Base-by-base conservation (phyloP, 2,888 invertebrate species). In the Hyles lineata region DNA sequence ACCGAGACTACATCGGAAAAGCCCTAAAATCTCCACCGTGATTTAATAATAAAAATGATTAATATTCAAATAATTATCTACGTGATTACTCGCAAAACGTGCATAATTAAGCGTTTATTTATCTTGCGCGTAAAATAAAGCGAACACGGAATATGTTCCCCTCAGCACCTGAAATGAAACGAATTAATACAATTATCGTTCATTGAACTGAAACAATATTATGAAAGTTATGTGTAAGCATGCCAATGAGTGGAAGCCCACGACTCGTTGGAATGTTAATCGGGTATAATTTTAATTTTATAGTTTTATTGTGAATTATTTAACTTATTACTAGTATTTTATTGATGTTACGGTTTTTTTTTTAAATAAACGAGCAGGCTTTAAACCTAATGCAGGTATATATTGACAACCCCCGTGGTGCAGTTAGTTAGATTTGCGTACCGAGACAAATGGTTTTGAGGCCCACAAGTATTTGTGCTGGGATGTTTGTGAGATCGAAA, bases 111-210 rank as follows among this genome's bases (percentile, higher is more conserved):
- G 17, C 29, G 62, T 71, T 78, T 82, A 87, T 79, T 85, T 82
- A 74, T 89, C 82, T 80, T 89, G 89, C 70, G 92, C 90, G 77
- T 91, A 87, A 81, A 93, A 86, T 72, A 93, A 84, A 32, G 93
- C 91, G 70, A 92, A 92, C 9, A 92, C 91, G 6, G 93, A 93
- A 74, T 93, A 93, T 2, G 92, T 92, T 72, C 83, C 82, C 75
- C 90, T 85, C 72, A 92, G 77, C 70, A 92, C 92, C 93, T 93
- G 90, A 75, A 90, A 92, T 29, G 73, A 79, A 78, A 77, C 75
- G 73, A 76, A 75, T 74, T 76, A 75, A 70, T 76, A 75, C 76
- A 75, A 76, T 76, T 61, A 75, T 74, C 75, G 58, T 74, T 62
- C 76, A 75, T 70, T 74, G 74, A 76, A 76, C 75, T 73, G 77